Base-by-base conservation (phyloP, 1,140 invertebrate species). In the Drosophila bocqueti region DNA sequence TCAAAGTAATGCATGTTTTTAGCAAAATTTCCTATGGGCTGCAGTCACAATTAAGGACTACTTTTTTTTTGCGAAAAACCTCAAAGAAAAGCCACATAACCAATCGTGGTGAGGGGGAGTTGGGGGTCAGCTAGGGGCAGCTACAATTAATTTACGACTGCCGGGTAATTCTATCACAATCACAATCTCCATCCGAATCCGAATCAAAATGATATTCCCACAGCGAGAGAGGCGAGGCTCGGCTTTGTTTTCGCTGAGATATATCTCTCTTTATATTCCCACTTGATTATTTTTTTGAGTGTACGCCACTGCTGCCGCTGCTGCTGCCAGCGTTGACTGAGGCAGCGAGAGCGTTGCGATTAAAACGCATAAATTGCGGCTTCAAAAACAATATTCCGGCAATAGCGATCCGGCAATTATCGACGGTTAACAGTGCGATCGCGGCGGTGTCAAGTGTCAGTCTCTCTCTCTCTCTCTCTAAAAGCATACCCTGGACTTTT, bases 311-410 rank as follows among this genome's bases (percentile, higher is more conserved):
- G 46, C 49, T 38, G 50, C 49, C 11, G 49, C 49, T 24, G 43
- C 65, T 18, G 50, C 49, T 24, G 21, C 36, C 26, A 9, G 24
- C 65, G 34, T 7, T 46, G 46, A 45, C 79, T 67, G 50, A 47
- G 52, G 62, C 62, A 58, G 63, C 31, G 49, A 50, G 65, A 50
- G 58, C 61, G 46, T 58, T 64, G 64, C 65, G 82, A 84, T 84
- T 84, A 84, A 85, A 81, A 76, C 68, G 62, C 50, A 74, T 74
- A 78, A 77, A 81, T 84, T 63, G 61, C 69, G 74, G 76, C 63
- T 81, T 77, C 77, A 67, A 81, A 84, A 65, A 84, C 82, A 81
- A 84, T 81, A 71, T 75, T 78, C 78, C 42, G 67, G 67, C 66
- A 73, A 72, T 24, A 73, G 69, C 69, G 42, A 73, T 60, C 54